phyloP scores from a whole-genome alignment of 2,113 vertebrate genomes.

The Epinephelus lanceolatus region DNA sequence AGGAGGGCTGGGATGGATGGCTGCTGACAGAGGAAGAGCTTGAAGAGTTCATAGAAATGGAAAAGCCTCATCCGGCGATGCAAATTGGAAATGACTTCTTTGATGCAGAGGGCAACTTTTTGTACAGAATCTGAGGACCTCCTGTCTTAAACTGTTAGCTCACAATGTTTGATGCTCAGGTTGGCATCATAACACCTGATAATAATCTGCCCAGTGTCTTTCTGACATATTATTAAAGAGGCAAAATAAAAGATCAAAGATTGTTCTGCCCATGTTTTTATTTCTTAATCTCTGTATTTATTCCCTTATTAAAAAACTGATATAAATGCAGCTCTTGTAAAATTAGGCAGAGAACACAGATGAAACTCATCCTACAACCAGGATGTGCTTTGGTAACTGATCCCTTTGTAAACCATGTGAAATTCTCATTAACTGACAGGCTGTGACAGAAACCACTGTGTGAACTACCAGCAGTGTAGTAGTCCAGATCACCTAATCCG shows the following conservation, averaged over 20 bases:
- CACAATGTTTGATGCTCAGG: not conserved
- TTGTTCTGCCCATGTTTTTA: not conserved
- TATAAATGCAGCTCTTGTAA: not conserved
- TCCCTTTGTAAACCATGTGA: not conserved
- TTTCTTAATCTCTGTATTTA: too few species aligned
- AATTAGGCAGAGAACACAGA: not conserved
- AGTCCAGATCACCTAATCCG: too few species aligned
- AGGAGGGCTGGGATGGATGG: constrained; percentile 72
- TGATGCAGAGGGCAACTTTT: constrained; percentile 87
- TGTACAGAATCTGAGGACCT: constrained; percentile 86
- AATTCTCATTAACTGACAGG: too few species aligned
- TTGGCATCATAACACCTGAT: not conserved
- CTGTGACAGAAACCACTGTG: too few species aligned
- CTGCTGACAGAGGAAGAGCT: constrained; percentile 71
- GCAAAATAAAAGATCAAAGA: not conserved
- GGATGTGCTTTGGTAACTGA: not conserved
- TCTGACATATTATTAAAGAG: not conserved
- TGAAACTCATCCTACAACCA: not conserved
- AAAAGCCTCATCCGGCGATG: constrained; percentile 62
- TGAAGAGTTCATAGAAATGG: constrained; percentile 56
- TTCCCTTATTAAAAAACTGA: too few species aligned
- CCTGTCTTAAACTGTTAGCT: not conserved
- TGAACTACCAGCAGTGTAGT: too few species aligned
- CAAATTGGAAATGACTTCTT: constrained; percentile 87
- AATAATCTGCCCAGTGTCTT: not conserved